Conservation (phyloP, 2,797 vertebrate species). For the Arremon brunneinucha region DNA sequence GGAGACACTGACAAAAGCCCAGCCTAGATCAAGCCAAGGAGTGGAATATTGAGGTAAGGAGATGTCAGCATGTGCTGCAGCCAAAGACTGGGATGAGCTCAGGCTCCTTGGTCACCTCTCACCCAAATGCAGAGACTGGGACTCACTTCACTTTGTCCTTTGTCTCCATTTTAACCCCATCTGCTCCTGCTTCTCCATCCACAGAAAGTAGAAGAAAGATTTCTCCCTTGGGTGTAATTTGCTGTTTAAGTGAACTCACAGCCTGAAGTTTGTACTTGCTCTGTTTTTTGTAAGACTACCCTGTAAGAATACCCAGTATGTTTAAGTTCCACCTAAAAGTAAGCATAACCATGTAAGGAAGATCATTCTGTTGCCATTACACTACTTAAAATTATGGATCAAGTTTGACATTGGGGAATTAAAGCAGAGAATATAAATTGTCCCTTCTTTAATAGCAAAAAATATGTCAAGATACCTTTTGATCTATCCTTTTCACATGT, state of each 20-base stretch:
- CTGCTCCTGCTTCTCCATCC: neutral
- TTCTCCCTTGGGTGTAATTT: neutral
- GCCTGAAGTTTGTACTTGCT: neutral
- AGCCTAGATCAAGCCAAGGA: neutral
- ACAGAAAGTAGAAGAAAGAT: neutral
- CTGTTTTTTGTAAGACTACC: neutral
- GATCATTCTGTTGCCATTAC: neutral
- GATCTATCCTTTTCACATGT: neutral
- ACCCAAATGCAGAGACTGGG: neutral
- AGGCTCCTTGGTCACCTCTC: neutral
- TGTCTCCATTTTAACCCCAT: neutral
- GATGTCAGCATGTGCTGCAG: neutral
- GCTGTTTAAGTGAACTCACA: neutral
- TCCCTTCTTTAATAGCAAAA: neutral
- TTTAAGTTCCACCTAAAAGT: neutral
- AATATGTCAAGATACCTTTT: neutral
- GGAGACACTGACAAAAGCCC: neutral
- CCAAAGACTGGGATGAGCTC: neutral
- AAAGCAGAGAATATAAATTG: neutral
- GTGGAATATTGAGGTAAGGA: neutral
- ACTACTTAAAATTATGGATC: neutral
- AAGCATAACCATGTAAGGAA: neutral
- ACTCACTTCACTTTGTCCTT: neutral
- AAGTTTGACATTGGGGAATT: neutral
- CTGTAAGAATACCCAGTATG: neutral